These are phyloP conservation scores for Epinephelus moara DNA, from an alignment of 2,113 vertebrate genomes.

Conservation along the genomic window DNA sequence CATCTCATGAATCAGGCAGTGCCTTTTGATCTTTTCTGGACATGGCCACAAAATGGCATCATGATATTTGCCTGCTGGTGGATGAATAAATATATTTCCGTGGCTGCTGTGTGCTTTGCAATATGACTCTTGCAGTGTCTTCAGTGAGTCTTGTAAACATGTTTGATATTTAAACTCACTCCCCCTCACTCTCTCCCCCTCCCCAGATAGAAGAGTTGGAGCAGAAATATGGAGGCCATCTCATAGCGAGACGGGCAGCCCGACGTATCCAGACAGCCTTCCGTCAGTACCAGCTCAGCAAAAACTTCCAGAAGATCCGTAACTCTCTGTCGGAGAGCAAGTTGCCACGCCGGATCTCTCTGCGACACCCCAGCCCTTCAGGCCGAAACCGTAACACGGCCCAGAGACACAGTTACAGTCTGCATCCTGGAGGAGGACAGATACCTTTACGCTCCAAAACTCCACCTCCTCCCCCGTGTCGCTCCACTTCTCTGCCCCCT, in stretches of 20 bases:
- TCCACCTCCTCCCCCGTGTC: conserved; percentile 84
- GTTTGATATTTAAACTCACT: conserved; percentile 51
- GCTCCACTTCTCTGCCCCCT: conserved; percentile 91
- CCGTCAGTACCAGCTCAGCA: conserved; percentile 99
- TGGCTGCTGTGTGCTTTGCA: conserved; percentile 47
- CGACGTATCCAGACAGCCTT: conserved; percentile 98
- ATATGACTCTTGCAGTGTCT: conserved; percentile 35
- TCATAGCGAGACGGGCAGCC: conserved; percentile 95
- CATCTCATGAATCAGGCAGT: conserved; percentile 30
- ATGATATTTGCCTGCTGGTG: conserved; percentile 38
- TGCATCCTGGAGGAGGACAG: conserved; percentile 75
- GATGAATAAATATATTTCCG: conserved; percentile 52
- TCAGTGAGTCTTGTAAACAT: conserved; percentile 49
- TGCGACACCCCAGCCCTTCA: conserved; percentile 87
- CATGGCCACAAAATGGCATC: conserved; percentile 22
- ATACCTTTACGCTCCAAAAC: conserved; percentile 80
- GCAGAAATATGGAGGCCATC: conserved; percentile 96
- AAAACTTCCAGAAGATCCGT: conserved; percentile 99
- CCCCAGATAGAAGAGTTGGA: conserved; percentile 98
- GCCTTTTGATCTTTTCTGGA: conserved; percentile 42
- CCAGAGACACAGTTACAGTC: conserved; percentile 81
- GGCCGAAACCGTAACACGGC: conserved; percentile 63
- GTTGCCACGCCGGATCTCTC: conserved; percentile 94
- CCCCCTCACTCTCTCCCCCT: conserved; percentile 12
- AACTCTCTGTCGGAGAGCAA: conserved; percentile 97